A percentile compares a stretch with the other conserved stretches of the same genome.
These are phyloP conservation scores for Furnarius figulus DNA, from an alignment of 2,113 vertebrate species.

Conservation along the genomic window DNA sequence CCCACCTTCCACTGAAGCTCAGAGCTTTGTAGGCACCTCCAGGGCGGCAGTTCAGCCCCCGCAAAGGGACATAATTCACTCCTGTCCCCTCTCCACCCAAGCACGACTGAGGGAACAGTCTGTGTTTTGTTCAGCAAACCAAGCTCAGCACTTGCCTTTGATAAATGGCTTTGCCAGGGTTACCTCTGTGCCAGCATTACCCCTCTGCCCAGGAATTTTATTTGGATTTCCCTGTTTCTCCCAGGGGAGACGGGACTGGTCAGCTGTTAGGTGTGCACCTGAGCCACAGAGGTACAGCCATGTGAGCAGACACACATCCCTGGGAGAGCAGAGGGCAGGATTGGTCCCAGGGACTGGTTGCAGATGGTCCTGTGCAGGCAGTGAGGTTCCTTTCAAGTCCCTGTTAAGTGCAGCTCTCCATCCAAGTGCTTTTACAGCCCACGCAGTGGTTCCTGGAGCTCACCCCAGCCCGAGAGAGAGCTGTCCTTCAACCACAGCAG, in stretches of 20 bases:
- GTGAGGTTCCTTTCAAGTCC: not conserved
- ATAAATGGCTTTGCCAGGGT: not conserved
- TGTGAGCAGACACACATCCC: fast-evolving
- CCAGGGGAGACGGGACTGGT: fast-evolving
- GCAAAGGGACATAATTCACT: fast-evolving
- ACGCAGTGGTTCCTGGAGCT: fast-evolving
- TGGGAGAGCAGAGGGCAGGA: fast-evolving
- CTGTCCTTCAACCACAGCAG: not conserved
- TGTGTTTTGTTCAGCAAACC: not conserved
- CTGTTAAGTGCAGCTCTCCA: not conserved
- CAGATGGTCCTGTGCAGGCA: not conserved
- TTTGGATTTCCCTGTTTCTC: not conserved
- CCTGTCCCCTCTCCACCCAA: not conserved
- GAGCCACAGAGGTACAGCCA: fast-evolving
- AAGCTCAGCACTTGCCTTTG: not conserved
- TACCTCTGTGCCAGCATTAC: not conserved
- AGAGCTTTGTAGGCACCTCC: fast-evolving
- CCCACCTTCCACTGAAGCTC: not conserved
- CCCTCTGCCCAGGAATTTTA: not conserved
- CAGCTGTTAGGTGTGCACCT: fast-evolving
- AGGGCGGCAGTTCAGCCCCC: not conserved
- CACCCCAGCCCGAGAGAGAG: not conserved
- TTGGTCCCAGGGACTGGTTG: not conserved
- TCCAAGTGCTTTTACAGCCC: not conserved
- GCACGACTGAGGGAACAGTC: fast-evolving